phyloP scores from a whole-genome alignment of 2,797 vertebrate species.

The Sarcoramphus papa region DNA sequence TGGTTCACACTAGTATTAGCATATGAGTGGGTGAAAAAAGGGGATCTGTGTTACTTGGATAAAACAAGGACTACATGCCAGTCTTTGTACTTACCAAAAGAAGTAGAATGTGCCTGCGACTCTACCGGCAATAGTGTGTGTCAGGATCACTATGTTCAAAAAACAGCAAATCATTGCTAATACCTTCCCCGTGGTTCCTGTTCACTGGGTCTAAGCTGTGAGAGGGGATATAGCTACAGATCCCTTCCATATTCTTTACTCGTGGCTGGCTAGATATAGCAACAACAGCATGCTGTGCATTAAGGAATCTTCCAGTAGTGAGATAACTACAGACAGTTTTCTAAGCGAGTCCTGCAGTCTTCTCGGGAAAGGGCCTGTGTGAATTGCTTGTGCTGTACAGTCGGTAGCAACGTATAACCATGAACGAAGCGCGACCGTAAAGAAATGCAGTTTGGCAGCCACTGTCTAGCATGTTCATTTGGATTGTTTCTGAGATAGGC shows the following conservation, averaged over 20 bases:
- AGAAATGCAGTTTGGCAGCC: not conserved
- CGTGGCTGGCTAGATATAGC: accelerated
- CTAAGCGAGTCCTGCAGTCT: not conserved
- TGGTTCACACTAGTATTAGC: not conserved
- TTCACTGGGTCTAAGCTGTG: not conserved
- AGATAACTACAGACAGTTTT: not conserved
- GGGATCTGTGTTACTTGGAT: not conserved
- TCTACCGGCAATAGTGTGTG: not conserved
- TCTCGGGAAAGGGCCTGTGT: not conserved
- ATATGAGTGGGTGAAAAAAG: not conserved
- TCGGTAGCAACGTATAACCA: not conserved
- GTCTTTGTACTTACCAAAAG: not conserved
- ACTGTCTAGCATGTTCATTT: not conserved
- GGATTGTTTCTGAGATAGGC: not conserved
- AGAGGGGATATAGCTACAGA: not conserved
- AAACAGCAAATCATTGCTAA: not conserved
- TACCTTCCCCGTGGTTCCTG: not conserved
- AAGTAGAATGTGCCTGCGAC: not conserved
- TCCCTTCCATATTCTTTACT: not conserved
- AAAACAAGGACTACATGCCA: not conserved
- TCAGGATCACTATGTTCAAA: not conserved
- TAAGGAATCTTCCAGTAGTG: not conserved
- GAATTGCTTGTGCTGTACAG: not conserved
- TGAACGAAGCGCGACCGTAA: accelerated
- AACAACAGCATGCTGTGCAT: accelerated